These are phyloP conservation scores for Aplodontia rufa DNA, from an alignment of 2,113 vertebrate species.

Conservation along the genomic window DNA sequence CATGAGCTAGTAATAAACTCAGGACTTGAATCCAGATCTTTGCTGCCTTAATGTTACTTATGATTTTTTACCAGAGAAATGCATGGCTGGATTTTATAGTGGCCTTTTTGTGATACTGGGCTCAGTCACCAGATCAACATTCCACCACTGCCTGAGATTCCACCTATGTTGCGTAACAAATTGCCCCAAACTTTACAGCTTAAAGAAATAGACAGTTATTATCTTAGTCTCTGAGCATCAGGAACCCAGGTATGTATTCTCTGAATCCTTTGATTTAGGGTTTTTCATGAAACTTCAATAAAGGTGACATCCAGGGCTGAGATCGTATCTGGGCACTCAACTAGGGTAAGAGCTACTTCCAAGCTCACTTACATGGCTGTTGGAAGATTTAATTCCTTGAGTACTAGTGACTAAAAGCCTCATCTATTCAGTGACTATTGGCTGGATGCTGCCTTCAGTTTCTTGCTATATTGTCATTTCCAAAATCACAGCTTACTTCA, in stretches of 20 bases:
- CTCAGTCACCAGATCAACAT: not conserved
- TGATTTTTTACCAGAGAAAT: not conserved
- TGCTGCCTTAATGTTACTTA: not conserved
- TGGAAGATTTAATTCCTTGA: not conserved
- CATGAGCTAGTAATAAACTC: not conserved
- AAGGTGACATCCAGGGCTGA: not conserved
- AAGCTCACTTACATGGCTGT: not conserved
- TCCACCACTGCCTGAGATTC: not conserved
- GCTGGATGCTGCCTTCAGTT: not conserved
- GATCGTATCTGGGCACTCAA: not conserved
- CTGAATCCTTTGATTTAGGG: not conserved
- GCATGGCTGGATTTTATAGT: not conserved
- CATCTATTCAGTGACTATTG: not conserved
- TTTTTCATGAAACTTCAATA: not conserved
- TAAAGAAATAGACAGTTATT: not conserved
- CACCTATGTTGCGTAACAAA: not conserved
- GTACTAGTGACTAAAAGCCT: not conserved
- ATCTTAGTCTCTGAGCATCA: not conserved
- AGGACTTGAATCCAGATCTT: not conserved
- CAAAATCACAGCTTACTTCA: not conserved
- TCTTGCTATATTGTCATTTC: not conserved
- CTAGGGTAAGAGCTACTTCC: not conserved
- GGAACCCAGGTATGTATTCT: not conserved
- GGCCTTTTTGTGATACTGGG: not conserved
- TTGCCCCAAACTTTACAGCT: not conserved